Conservation (phyloP, 2,888 invertebrate genomes). For the Agonum fuliginosum region DNA sequence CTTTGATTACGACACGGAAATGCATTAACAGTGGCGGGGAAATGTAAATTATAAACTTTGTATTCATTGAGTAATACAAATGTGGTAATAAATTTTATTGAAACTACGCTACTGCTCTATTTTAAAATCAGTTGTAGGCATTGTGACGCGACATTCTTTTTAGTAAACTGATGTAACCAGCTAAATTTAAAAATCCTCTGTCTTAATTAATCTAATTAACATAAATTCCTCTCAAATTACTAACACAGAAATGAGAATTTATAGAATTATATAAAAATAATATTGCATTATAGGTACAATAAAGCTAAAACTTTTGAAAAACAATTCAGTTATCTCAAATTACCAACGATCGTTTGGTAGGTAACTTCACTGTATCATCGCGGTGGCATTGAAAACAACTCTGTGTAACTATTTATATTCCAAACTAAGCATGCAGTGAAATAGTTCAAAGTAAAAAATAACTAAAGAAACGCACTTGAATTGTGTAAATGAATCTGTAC, state of each 20-base stretch:
- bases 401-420: constrained; percentile 20
- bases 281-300: too few species aligned
- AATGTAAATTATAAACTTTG: background rate
- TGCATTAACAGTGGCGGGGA: background rate
- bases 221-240: background rate
- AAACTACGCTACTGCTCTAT: background rate
- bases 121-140: constrained; percentile 11
- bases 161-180: background rate
- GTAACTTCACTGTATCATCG: background rate
- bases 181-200: constrained; percentile 14
- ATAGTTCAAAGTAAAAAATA: background rate
- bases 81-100: background rate
- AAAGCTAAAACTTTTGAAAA: background rate
- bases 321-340: background rate
- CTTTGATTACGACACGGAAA: background rate
- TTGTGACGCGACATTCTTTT: constrained; percentile 10
- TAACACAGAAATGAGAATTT: background rate
- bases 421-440: background rate
- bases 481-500: constrained; percentile 1
- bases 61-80: background rate
- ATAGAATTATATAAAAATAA: too few species aligned
- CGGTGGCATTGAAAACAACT: constrained; percentile 13
- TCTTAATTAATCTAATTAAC: background rate
- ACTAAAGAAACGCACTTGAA: background rate
- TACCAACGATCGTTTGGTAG: background rate